phyloP scores from a whole-genome alignment of 1,140 invertebrate genomes.

The Colletes gigas region DNA sequence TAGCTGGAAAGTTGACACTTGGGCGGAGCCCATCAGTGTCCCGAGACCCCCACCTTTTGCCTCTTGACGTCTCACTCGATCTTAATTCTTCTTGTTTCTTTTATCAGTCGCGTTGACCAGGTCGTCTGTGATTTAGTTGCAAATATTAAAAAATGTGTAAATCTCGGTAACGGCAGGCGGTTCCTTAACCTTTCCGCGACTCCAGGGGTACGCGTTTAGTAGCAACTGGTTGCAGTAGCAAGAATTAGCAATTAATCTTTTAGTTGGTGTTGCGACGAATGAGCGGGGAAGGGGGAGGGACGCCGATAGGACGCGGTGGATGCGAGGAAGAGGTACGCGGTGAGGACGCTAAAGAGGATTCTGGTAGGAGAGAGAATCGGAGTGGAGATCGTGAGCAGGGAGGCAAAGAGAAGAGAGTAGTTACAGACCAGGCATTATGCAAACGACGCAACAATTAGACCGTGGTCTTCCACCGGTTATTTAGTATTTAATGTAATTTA shows the following conservation, averaged over 20 bases:
- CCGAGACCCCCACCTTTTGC: no score
- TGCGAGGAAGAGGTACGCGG: constrained; percentile 50
- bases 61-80: no score
- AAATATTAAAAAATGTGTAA: background rate
- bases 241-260: constrained; percentile 77
- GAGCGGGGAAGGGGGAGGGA: constrained; percentile 19
- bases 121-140: no score
- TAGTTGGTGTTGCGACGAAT: constrained; percentile 55
- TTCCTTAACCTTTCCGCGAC: constrained; percentile 58
- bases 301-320: constrained; percentile 45
- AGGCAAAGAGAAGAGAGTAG: constrained; percentile 52
- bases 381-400: constrained; percentile 3
- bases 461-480: constrained; percentile 70
- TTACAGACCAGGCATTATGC: constrained; percentile 75
- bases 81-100: no score
- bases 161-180: constrained; percentile 53
- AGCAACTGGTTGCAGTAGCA: constrained; percentile 75
- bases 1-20: no score
- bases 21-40: no score
- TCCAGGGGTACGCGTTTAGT: constrained; percentile 55
- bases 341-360: constrained; percentile 45
- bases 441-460: constrained; percentile 79
- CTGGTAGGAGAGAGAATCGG: constrained; percentile 25
- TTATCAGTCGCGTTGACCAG: no score
- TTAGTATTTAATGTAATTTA: constrained; percentile 76